These are phyloP conservation scores for Stramonita haemastoma DNA, from an alignment of 2,888 invertebrate genomes.

Conservation along the genomic window DNA sequence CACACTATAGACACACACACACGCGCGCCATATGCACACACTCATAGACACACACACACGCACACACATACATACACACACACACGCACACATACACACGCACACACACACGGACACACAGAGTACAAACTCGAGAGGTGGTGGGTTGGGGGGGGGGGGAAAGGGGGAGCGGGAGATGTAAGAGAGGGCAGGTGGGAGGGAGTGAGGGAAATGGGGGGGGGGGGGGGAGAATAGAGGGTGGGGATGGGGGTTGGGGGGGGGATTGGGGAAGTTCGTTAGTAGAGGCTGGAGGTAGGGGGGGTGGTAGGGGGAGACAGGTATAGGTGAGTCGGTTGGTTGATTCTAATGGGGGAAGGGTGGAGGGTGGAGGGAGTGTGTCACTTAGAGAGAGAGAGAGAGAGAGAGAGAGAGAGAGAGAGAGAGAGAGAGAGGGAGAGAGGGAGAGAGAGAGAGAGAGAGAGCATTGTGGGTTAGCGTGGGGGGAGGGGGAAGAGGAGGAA, in stretches of 20 bases:
- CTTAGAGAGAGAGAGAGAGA: too few relatives aligned
- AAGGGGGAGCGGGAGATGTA: neutral
- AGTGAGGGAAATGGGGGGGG: neutral
- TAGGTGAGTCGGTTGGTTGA: too few relatives aligned
- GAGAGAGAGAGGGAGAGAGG: neutral
- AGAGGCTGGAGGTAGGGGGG: neutral
- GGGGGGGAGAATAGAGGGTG: neutral
- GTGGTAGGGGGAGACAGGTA: neutral
- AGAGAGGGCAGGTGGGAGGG: conserved; percentile 31
- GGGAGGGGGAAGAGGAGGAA: neutral
- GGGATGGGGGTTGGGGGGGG: neutral
- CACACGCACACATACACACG: neutral
- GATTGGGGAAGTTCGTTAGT: neutral
- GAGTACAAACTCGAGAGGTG: neutral
- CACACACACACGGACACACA: neutral
- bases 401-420: neutral
- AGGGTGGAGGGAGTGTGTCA: too few relatives aligned
- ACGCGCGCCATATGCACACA: neutral
- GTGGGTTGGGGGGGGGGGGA: neutral
- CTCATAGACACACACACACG: neutral
- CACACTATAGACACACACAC: neutral
- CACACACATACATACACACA: neutral
- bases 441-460: neutral
- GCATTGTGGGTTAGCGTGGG: too few relatives aligned
- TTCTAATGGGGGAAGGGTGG: too few relatives aligned